These are phyloP conservation scores for Camponotus vicinus DNA, from an alignment of 1,140 invertebrate genomes.

Conservation along the genomic window DNA sequence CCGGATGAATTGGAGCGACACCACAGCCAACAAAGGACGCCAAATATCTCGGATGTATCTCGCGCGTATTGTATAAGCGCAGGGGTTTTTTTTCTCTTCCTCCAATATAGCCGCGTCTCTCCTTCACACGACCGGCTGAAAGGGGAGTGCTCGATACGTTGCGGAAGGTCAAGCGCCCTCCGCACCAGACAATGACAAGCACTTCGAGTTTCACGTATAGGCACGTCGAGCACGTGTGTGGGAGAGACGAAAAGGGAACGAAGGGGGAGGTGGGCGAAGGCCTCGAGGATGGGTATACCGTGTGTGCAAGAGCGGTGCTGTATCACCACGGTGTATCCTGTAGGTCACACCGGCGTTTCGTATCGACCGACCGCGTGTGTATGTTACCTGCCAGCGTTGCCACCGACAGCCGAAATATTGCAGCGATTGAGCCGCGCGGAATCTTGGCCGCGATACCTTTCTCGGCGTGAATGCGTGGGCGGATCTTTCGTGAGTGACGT, in stretches of 20 bases:
- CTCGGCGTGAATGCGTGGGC: slow-evolving; percentile 1
- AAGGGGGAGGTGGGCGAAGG: neutral
- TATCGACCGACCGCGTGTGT: slow-evolving; percentile 52
- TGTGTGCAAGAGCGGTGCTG: slow-evolving; percentile 43
- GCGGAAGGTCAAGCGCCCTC: slow-evolving; percentile 85
- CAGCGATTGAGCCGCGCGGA: slow-evolving; percentile 42
- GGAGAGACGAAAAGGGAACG: neutral
- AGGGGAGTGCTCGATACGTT: slow-evolving; percentile 77
- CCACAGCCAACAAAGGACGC: slow-evolving; percentile 66
- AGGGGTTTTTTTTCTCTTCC: slow-evolving; percentile 62
- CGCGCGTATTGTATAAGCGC: slow-evolving; percentile 68
- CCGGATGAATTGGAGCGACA: slow-evolving; percentile 65
- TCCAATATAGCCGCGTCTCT: slow-evolving; percentile 29
- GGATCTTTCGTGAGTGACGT: slow-evolving; percentile 29
- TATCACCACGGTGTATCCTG: slow-evolving; percentile 61
- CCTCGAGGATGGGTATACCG: slow-evolving; percentile 33
- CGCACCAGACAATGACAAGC: slow-evolving; percentile 83
- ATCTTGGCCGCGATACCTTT: slow-evolving; percentile 50
- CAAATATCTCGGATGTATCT: slow-evolving; percentile 68
- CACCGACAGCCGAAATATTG: slow-evolving; percentile 59
- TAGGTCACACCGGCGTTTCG: slow-evolving; percentile 60
- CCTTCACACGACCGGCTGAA: slow-evolving; percentile 19
- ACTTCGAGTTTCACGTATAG: slow-evolving; percentile 69
- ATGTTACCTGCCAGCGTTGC: slow-evolving; percentile 61
- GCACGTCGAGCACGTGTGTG: slow-evolving; percentile 53